Percentiles rank a stretch among this genome's conserved stretches.
Conservation (phyloP, 1,140 invertebrate genomes). For the Drosophila littoralis region DNA sequence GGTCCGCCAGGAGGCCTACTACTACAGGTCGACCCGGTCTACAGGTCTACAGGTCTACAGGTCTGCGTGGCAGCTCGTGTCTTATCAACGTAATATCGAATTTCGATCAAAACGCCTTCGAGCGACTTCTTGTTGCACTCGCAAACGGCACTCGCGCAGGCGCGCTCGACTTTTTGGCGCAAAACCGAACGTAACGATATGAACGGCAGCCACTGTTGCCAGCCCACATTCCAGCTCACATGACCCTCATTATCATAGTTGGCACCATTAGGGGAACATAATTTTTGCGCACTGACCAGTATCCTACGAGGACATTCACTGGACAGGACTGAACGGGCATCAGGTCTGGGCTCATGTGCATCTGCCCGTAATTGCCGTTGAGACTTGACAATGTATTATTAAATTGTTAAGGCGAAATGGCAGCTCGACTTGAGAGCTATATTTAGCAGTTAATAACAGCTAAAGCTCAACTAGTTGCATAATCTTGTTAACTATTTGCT, state of each 20-base stretch:
- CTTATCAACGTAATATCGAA: conserved; percentile 83
- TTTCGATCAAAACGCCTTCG: conserved; percentile 81
- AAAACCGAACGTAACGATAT: conserved; percentile 48
- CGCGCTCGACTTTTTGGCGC: conserved; percentile 72
- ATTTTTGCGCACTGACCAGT: conserved; percentile 41
- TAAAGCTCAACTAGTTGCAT: conserved; percentile 46
- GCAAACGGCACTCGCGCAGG: conserved; percentile 35
- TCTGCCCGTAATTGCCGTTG: conserved; percentile 77
- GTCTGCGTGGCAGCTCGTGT: conserved; percentile 43
- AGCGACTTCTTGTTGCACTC: conserved; percentile 44
- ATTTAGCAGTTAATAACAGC: conserved; percentile 52
- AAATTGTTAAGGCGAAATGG: conserved; percentile 72
- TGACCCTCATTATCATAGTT: conserved; percentile 82
- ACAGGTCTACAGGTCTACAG: background rate
- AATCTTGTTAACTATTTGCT: conserved; percentile 22
- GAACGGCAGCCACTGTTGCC: conserved; percentile 34
- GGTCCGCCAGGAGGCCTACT: background rate
- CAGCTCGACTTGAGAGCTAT: conserved; percentile 40
- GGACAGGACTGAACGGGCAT: conserved; percentile 25
- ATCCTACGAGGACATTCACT: conserved; percentile 62
- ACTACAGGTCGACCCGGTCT: conserved; percentile 4
- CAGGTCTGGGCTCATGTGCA: conserved; percentile 44
- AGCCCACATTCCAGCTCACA: conserved; percentile 60
- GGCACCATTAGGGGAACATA: conserved; percentile 71
- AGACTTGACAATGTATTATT: conserved; percentile 62